Base-by-base conservation (phyloP, 2,888 invertebrate species). In the Hypolimnas misippus region DNA sequence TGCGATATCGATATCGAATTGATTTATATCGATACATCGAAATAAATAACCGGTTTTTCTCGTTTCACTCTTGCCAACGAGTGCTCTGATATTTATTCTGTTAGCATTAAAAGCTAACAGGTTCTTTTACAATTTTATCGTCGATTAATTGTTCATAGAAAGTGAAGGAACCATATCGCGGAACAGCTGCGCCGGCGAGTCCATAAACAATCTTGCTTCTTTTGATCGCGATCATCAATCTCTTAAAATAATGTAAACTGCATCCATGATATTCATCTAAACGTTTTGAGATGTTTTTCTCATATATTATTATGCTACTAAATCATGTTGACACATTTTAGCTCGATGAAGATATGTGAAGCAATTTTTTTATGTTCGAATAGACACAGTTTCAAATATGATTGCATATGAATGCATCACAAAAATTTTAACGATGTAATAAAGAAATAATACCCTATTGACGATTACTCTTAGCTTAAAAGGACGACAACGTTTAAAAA, bases 161-260 rank as follows among this genome's bases (percentile, higher is more conserved):
- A 49, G 52, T 17, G n/a, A 29, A 17, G 33, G 42, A 19, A 31
- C 38, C 42, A 4, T 19, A 25, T 33, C 25, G 44, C 8, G n/a
- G 29, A 46, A 46, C 25, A 29, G 54, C 54, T 42, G 52, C 42
- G 33, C 40, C 55, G 17, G 65, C 57, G 64, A 56, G 40, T 55
- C 54, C 54, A 66, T 72, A 74, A 73, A 75, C 75, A 69, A 50
- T 55, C 56, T n/a, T 3, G 67, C 40, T 66, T 73, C 69, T 70
- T 71, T 71, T 71, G 72, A 72, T 72, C 66, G 46, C 56, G 42
- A 46, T 57, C 69, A 62, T 71, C 64, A 66, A 66, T 25, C 25
- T 25, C 5, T 70, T 57, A 63, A 57, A 71, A 69, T 68, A 66
- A 71, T 72, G 68, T 66, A 62, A 55, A 60, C 66, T 57, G 38